Evolutionary conservation across 2,797 vertebrate genomes (phyloP), one percentile per base, ranked within the genome.

Genomic region (Dipus sagitta): DNA sequence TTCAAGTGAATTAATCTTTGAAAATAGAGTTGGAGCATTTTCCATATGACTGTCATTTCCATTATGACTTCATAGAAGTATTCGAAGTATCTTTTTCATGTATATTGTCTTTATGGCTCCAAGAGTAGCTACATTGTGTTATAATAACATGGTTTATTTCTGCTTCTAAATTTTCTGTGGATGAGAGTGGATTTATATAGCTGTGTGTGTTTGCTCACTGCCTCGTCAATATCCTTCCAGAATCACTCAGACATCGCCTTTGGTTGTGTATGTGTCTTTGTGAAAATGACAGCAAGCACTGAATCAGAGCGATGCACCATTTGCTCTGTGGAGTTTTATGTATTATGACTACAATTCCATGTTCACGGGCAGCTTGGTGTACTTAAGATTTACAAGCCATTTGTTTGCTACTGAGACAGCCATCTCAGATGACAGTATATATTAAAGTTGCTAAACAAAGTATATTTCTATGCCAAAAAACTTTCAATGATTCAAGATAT

Each of bases 1-100:
- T 97, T 98, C 23, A 97, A 97, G 96, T 91, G 42, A 97, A 96
- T 98, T 97, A 93, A 95, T 95, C 94, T 97, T 34, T 91, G 72
- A 86, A 91, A 96, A 89, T 76, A 71, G 92, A 94, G 80, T 94
- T 96, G 96, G 91, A 94, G 74, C 93, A 58, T 96, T 97, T 98
- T 97, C 93, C 92, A 77, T 90, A 94, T 96, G 95, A 97, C 97
- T 97, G 94, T 87, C 82, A 65, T 97, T 97, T 67, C 38, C 93
- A 85, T 95, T 96, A 97, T 96, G 96, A 93, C 93, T 97, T 97
- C 92, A 93, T 94, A 86, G 71, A 95, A 84, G 94, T 96, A 97
- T 74, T 84, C 85, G 84, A 65, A 77, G 3, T 93, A 94, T 75
- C 82, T 86, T 32, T 88, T 97, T 88, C 85, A 77, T 96, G 68